These are phyloP conservation scores for Polyergus mexicanus DNA, from an alignment of 1,140 invertebrate genomes.

Conservation along the genomic window DNA sequence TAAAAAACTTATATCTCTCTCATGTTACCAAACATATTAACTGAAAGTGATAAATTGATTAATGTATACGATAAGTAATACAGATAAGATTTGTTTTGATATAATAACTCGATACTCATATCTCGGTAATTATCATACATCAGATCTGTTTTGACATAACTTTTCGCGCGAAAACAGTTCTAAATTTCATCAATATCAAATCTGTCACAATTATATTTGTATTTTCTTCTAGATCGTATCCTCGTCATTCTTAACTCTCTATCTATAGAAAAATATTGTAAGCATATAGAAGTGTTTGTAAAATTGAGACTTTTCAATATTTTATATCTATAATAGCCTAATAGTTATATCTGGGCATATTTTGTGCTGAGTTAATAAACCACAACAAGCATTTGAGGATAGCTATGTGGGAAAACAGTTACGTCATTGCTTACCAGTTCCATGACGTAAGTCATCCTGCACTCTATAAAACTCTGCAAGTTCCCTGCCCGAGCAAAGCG, in stretches of 20 bases:
- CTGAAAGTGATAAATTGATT: background rate
- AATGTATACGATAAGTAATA: background rate
- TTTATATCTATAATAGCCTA: background rate
- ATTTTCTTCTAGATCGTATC: background rate
- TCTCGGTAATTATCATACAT: background rate
- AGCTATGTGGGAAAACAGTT: background rate
- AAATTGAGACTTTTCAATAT: background rate
- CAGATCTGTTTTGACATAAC: background rate
- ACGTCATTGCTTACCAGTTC: conserved; percentile 69
- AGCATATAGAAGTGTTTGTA: background rate
- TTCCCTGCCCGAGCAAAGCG: conserved; percentile 95
- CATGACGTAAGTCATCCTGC: conserved; percentile 88
- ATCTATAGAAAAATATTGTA: background rate
- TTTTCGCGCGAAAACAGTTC: background rate
- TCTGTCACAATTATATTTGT: background rate
- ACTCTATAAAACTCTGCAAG: conserved; percentile 91
- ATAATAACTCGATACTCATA: background rate
- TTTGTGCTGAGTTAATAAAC: background rate
- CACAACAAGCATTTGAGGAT: background rate
- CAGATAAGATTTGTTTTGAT: conserved; percentile 7
- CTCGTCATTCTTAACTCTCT: background rate
- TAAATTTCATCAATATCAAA: background rate
- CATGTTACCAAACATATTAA: background rate
- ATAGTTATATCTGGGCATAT: conserved; percentile 5
- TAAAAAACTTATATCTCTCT: background rate